These are phyloP conservation scores for Nasonovia ribisnigri DNA, from an alignment of 2,888 invertebrate species.

Conservation along the genomic window DNA sequence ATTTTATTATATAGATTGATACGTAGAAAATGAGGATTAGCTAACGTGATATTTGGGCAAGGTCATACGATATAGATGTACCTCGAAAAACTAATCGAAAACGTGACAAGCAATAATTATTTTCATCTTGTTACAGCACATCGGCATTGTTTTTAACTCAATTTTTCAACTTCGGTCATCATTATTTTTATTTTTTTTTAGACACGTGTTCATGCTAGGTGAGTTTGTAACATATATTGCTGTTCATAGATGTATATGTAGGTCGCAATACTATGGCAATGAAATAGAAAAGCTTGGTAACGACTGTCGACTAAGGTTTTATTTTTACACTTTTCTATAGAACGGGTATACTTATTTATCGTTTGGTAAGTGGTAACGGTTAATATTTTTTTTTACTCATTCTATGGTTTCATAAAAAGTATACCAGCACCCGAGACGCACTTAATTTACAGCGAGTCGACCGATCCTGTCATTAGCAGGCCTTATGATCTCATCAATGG, in stretches of 20 bases:
- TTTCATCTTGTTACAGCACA: slow-evolving; percentile 13
- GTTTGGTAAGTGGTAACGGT: slow-evolving; percentile 35
- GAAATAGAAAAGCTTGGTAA: not conserved
- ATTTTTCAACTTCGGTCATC: slow-evolving; percentile 41
- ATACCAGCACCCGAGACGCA: slow-evolving; percentile 23
- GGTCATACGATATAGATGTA: not conserved
- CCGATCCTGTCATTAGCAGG: slow-evolving; percentile 63
- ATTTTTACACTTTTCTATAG: slow-evolving; percentile 29
- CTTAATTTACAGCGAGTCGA: slow-evolving; percentile 55
- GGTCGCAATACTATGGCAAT: not conserved
- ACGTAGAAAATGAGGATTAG: not conserved
- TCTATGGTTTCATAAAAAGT: slow-evolving; percentile 15
- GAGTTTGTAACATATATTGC: not conserved
- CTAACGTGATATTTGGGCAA: not conserved
- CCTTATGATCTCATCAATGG: slow-evolving; percentile 56
- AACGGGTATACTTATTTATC: slow-evolving; percentile 45
- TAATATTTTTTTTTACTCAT: slow-evolving; percentile 28
- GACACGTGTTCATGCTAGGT: not conserved
- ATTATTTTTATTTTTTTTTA: slow-evolving; percentile 39
- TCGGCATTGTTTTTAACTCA: slow-evolving; percentile 5
- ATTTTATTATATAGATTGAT: not conserved
- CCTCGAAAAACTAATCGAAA: slow-evolving; percentile 29
- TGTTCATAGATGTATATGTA: not conserved
- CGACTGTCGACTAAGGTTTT: slow-evolving; percentile 30
- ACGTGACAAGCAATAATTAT: slow-evolving; percentile 24